phyloP scores from a whole-genome alignment of 2,888 invertebrate genomes.

The Cenopis cana region DNA sequence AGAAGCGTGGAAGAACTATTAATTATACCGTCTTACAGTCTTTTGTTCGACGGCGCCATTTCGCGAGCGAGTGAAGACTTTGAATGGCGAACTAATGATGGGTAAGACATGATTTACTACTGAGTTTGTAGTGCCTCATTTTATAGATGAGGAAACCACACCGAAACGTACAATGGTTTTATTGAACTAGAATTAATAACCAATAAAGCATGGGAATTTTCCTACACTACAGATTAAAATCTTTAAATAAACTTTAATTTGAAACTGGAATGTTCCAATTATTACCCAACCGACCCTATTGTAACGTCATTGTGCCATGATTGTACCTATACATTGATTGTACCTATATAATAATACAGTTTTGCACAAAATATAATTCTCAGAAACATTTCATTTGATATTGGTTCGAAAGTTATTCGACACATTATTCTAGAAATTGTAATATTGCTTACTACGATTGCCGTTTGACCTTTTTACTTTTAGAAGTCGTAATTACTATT shows the following conservation, averaged over 20 bases:
- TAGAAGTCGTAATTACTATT: neutral
- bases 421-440: conserved; percentile 8
- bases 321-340: too few species aligned
- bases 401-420: conserved; percentile 20
- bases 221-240: too few species aligned
- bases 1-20: conserved; percentile 21
- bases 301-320: too few species aligned
- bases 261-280: too few species aligned
- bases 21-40: conserved; percentile 19
- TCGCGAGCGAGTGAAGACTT: neutral
- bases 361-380: conserved; percentile 6
- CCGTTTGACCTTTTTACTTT: conserved; percentile 13
- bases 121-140: neutral
- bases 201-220: too few species aligned
- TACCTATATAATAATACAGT: neutral
- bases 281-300: too few species aligned
- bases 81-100: conserved; percentile 17
- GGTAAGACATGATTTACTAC: conserved; percentile 16
- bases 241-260: too few species aligned
- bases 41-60: conserved; percentile 9
- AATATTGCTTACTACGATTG: neutral
- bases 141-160: neutral
- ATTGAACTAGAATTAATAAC: too few species aligned
- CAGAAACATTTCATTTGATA: conserved; percentile 30
- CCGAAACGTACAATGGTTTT: too few species aligned